Evolutionary conservation across 2,113 vertebrate species (phyloP).

Genomic region (human (Homo sapiens)): GRCh38 chr1:148773001-148773500

Average conservation of each 20-base stretch:
- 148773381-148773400: slow-evolving; percentile 24
- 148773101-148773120: neutral
- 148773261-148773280: neutral
- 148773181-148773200: neutral
- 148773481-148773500: neutral
- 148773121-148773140: neutral
- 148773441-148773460: neutral
- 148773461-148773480: slow-evolving; percentile 28
- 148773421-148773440: slow-evolving; percentile 7
- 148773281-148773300: neutral
- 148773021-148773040: neutral
- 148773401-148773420: neutral
- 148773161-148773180: neutral
- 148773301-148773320: slow-evolving; percentile 16
- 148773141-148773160: neutral
- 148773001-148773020: neutral
- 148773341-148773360: neutral
- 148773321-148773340: slow-evolving; percentile 25
- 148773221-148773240: neutral
- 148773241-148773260: neutral
- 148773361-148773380: neutral
- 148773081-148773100: neutral
- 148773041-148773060: neutral
- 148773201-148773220: neutral
- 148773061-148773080: neutral